Base-by-base conservation (phyloP, 1,140 invertebrate genomes). In the Zaprionus gabonicus region DNA sequence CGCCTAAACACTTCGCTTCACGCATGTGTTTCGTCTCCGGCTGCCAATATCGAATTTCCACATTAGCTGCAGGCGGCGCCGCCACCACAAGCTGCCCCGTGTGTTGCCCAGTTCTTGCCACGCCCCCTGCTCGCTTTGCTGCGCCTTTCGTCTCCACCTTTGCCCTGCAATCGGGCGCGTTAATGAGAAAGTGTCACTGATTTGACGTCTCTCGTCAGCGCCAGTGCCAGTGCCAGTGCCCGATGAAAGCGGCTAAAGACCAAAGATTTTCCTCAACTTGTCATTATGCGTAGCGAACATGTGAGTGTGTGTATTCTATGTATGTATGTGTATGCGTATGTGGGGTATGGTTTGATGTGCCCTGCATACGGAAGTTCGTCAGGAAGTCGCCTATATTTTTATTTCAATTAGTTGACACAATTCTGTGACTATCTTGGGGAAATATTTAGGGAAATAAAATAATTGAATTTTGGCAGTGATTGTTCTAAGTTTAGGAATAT, bases 131-230 rank as follows among this genome's bases (percentile, higher is more conserved):
- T 9, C 17, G 20, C 25, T 25, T 17, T 23, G 25, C 7, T n/a
- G 20, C 20, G n/a, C 20, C 55, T 46, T 46, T 49, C 28, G 17
- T 10, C 41, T 17, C 17, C 34, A 71, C 59, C 69, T 34, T 34
- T 75, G 62, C 38, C 70, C 55, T 49, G 62, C 49, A 23, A 56
- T 55, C 69, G 55, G 55, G 36, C 64, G 78, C 73, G 84, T 90
- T 87, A 87, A 87, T 87, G 84, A 87, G 84, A 87, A 87, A 87
- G 84, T 87, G 84, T 87, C 84, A 88, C 49, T 82, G 82, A 81
- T 73, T 78, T 85, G 82, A 85, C 82, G 78, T 76, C 44, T 75
- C 57, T 66, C 68, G 77, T 76, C 73, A 76, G 57, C 56, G 46
- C 38, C 56, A 46, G n/a, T 7, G 31, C 41, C 73, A 76, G 57